Percentiles rank a stretch among this genome's conserved stretches.
Evolutionary conservation across 92 coral and sea anemone species (phyloP).

Genomic region (Scolanthus callimorphus): DNA sequence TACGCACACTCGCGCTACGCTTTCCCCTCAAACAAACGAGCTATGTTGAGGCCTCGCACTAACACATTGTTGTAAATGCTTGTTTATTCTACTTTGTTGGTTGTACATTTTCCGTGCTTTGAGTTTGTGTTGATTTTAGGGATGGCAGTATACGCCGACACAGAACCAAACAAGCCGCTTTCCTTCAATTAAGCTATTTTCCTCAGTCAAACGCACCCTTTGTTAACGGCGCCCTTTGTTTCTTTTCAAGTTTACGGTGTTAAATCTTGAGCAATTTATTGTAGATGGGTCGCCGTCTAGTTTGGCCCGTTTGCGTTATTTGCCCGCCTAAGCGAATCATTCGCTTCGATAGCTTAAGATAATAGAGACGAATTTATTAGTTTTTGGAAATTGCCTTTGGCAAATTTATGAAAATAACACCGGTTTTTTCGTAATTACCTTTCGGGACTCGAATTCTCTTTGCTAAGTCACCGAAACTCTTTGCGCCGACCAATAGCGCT

Average conservation of each 20-base stretch:
- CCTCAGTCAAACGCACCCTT: slow-evolving; percentile 23
- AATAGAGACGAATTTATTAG: slow-evolving; percentile 41
- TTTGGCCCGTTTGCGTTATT: slow-evolving; percentile 17
- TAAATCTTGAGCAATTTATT: slow-evolving; percentile 43
- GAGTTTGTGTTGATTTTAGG: slow-evolving; percentile 15
- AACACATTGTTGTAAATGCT: no score
- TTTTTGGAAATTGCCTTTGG: slow-evolving; percentile 33
- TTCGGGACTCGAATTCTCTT: slow-evolving; percentile 24
- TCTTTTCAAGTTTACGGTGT: slow-evolving; percentile 24
- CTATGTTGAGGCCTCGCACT: no score
- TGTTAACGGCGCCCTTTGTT: slow-evolving; percentile 41
- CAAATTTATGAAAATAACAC: slow-evolving; percentile 26
- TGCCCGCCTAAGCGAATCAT: slow-evolving; percentile 8
- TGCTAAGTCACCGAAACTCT: slow-evolving; percentile 21
- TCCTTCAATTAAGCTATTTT: slow-evolving; percentile 24
- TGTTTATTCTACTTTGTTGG: slow-evolving; percentile 19
- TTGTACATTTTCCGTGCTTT: slow-evolving; percentile 11
- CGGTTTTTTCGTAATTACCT: slow-evolving; percentile 30
- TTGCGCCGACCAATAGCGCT: not conserved
- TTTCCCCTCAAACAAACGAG: no score
- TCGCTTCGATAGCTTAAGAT: slow-evolving; percentile 16
- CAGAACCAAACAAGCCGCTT: slow-evolving; percentile 30
- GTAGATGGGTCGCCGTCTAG: slow-evolving; percentile 14
- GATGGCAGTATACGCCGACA: slow-evolving; percentile 18
- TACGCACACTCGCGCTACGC: no score